Conservation (phyloP, 2,797 vertebrate genomes). For the Dipus sagitta region DNA sequence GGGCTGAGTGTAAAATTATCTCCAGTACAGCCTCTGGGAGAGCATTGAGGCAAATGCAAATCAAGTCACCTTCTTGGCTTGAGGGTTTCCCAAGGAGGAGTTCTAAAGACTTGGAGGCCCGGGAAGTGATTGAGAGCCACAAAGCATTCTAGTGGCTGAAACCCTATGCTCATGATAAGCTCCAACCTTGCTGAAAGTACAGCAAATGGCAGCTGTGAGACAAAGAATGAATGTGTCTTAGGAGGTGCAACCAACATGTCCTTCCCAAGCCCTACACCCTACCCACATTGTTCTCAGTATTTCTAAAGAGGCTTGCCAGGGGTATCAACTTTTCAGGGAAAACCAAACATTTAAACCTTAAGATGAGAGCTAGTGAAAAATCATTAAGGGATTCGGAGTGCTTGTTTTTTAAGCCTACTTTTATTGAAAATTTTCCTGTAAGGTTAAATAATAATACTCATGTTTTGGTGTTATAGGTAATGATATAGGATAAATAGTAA, state of each 20-base stretch:
- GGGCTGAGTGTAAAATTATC: slow-evolving; percentile 76
- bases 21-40: slow-evolving; percentile 56
- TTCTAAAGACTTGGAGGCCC: slow-evolving; percentile 66
- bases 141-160: slow-evolving; percentile 66
- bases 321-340: background rate
- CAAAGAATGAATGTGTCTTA: slow-evolving; percentile 58
- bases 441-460: background rate
- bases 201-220: slow-evolving; percentile 44
- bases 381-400: background rate
- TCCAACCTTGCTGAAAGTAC: slow-evolving; percentile 46
- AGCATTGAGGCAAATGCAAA: slow-evolving; percentile 77
- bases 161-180: slow-evolving; percentile 69
- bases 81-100: slow-evolving; percentile 71
- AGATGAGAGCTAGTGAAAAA: background rate
- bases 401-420: background rate
- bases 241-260: slow-evolving; percentile 42
- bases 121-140: slow-evolving; percentile 62
- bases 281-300: slow-evolving; percentile 17
- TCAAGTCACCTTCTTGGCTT: slow-evolving; percentile 69
- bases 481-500: background rate
- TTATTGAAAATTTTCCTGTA: slow-evolving; percentile 39
- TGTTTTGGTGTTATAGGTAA: slow-evolving; percentile 38
- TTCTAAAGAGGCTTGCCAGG: background rate
- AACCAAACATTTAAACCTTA: background rate
- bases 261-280: slow-evolving; percentile 47